Base-by-base conservation (phyloP, 2,113 vertebrate genomes). In the Noturus placidus region DNA sequence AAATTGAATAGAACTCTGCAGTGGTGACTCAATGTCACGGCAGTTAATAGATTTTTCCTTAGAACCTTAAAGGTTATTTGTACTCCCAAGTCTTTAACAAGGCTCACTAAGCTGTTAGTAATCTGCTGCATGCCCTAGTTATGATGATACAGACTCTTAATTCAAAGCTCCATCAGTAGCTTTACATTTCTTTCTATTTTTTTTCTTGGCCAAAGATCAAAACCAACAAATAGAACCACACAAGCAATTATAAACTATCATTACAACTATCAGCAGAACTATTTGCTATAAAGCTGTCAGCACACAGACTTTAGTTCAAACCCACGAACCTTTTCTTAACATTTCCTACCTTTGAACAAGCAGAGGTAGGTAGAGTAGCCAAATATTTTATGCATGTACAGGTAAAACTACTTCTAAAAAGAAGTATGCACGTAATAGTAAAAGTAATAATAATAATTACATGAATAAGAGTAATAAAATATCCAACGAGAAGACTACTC, bases 61-160 rank as follows among this genome's bases (percentile, higher is more conserved):
- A 77, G 74, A 78, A 78, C 46, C 52, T 77, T 52, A 78, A 78
- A 78, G 22, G 22, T 78, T 72, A 33, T 33, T 72, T 65, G 63
- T 27, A 74, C 20, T 35, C 42, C 20, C 42, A 74, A 74, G 35
- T 74, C 42, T 74, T 74, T 42, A 74, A 25, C 70, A 74, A 74
- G 70, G 38, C 17, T 74, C 70, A 20, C 35, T 42, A 74, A 74
- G 17, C 19, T 74, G 70, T 5, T 7, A 38, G 35, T 67, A 67
- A 67, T n/a, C 11, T 30, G 65, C n/a, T 65, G 63, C 63, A n/a
- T 65, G 63, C 63, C 63, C 63, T 74, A 22, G 30, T 42, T 74
- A 74, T 19, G 33, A 74, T 20, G 9, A 74, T 20, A 74, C 35
- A 42, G 70, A 65, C 63, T 74, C 33, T 2, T 35, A 74, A 42